Base-by-base conservation (phyloP, 2,113 vertebrate genomes). In the Taxidea taxus region DNA sequence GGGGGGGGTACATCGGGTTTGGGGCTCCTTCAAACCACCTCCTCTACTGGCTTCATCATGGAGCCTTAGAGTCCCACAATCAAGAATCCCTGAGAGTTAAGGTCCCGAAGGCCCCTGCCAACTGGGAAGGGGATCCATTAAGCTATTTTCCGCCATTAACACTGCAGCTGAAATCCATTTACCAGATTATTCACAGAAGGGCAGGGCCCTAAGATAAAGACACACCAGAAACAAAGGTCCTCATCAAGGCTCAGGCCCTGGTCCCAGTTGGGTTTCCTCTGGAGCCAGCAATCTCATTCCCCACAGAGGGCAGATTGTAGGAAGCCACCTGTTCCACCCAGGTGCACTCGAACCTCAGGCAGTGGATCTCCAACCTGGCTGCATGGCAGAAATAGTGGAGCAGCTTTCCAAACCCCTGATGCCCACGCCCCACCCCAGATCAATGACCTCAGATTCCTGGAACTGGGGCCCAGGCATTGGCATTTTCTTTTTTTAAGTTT, bases 191-290 rank as follows among this genome's bases (percentile, higher is more conserved):
- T 91, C 42, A 86, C 51, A 91, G 94, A 88, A 91, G 81, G 51
- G 68, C 84, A 92, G 91, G 64, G 21, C 70, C 81, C 58, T 92
- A 82, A 92, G 56, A 96, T 95, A 94, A 90, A 90, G 90, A 83
- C 58, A 91, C 54, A 87, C 14, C 29, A 88, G 94, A 96, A 97
- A 82, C 75, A 96, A 97, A 97, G 0, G 12, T 95, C 91, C 74
- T 72, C 58, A 75, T 72, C 85, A 85, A 37, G 29, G 77, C 66
- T 66, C 66, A 66, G 91, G 81, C 56, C 93, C 56, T 90, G 37
- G 85, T 72, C 60, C 84, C 77, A 92, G 60, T 54, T 89, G 47
- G 62, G 47, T 89, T 14, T 80, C 18, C 68, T 66, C 75, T 2
- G 0, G 18, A 87, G 60, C 58, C 81, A 95, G 62, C 42, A 90